A percentile compares a stretch with the other conserved stretches of the same genome.
These are phyloP conservation scores for Tachuris rubrigastra DNA, from an alignment of 2,113 vertebrate species.

Conservation along the genomic window DNA sequence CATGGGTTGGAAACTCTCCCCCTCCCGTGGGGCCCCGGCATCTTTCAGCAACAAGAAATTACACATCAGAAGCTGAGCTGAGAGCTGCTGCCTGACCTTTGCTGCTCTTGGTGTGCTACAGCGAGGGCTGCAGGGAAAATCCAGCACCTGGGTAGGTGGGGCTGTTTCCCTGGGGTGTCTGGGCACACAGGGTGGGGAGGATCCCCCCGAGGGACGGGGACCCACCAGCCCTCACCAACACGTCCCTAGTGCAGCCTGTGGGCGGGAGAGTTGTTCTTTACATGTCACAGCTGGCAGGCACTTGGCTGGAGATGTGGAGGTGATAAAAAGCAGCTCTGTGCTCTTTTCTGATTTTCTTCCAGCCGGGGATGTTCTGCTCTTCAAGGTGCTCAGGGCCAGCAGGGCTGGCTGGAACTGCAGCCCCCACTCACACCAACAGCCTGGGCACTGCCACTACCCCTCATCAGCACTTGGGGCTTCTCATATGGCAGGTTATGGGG, in stretches of 20 bases:
- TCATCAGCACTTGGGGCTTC: not conserved
- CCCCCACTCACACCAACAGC: rapidly evolving
- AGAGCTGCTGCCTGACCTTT: not conserved
- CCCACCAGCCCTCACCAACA: not conserved
- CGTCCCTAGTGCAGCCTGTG: rapidly evolving
- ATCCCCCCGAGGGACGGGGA: rapidly evolving
- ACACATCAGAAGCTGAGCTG: not conserved
- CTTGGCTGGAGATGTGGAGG: not conserved
- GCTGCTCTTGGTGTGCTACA: not conserved
- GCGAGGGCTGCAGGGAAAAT: not conserved
- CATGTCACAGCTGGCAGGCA: not conserved
- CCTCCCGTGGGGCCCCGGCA: rapidly evolving
- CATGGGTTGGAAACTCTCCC: not conserved
- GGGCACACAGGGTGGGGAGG: no score
- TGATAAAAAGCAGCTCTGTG: not conserved
- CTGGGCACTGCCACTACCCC: rapidly evolving
- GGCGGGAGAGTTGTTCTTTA: not conserved
- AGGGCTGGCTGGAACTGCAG: not conserved
- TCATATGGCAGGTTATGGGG: rapidly evolving
- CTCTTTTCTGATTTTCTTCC: no score
- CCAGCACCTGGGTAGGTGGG: not conserved
- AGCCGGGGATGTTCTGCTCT: not conserved
- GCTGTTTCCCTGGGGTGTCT: not conserved
- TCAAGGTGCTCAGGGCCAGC: not conserved
- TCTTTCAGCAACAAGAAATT: not conserved